Base-by-base conservation (phyloP, 2,113 vertebrate species). In the Corapipo altera region DNA sequence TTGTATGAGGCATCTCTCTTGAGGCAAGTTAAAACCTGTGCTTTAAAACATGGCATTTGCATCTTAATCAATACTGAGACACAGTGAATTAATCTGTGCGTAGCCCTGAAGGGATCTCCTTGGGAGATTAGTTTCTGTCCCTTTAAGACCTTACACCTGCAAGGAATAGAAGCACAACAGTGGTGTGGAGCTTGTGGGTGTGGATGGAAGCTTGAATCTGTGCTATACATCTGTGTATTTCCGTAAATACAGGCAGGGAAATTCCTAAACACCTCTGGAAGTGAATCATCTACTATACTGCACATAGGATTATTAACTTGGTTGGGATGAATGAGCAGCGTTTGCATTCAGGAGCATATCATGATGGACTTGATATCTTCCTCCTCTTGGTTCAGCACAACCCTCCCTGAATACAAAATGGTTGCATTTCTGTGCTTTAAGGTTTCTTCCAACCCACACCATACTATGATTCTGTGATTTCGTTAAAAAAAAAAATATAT, bases 21-120 rank as follows among this genome's bases (percentile, higher is more conserved):
- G 64, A 92, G 86, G 52, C 95, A 93, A 85, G 90, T 95, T 89
- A 58, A 89, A 95, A 91, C 94, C 28, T 91, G 85, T 93, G 62
- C 21, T 23, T 74, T 88, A 32, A 88, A 91, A 83, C 48, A 14
- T 0, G 2, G 6, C 54, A 20, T 72, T 80, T 91, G 76, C 66
- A 62, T 85, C 80, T 93, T 93, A 55, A 92, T 95, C 70, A 77
- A 84, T 86, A 80, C 37, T 23, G 62, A 74, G 37, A 48, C 26
- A 20, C 12, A 12, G 48, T 72, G 83, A 64, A 71, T 87, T 88
- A 72, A 85, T 55, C 70, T 88, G 30, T 61, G 26, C 72, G 9
- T 28, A 89, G 48, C 65, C 88, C 64, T 54, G 52, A 51, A 61
- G 90, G 75, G 15, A 41, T 84, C 62, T 51, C 39, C 55, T 62